These are phyloP conservation scores for Mus minutoides DNA, from an alignment of 2,797 vertebrate species.

Conservation along the genomic window DNA sequence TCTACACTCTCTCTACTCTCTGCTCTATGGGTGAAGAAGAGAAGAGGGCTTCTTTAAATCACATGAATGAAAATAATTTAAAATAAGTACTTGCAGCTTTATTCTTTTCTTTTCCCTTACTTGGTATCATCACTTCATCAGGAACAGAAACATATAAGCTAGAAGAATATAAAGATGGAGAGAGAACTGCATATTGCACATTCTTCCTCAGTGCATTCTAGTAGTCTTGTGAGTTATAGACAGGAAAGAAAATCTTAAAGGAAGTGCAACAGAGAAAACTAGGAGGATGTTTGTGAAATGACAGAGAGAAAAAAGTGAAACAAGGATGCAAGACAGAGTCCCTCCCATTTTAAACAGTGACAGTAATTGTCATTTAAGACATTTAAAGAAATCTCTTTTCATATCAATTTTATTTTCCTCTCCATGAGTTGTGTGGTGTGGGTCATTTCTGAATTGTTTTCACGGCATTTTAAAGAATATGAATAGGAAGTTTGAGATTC, in stretches of 20 bases:
- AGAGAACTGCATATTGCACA: background rate
- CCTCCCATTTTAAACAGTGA: background rate
- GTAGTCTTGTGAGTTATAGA: background rate
- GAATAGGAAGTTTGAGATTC: background rate
- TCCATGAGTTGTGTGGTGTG: background rate
- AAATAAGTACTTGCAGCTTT: background rate
- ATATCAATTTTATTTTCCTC: background rate
- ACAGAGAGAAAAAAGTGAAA: background rate
- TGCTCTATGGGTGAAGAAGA: background rate
- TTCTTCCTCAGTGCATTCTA: background rate
- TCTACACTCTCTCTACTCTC: background rate
- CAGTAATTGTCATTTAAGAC: background rate
- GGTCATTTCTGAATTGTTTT: conserved; percentile 22
- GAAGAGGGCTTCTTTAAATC: background rate
- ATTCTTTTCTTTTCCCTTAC: background rate
- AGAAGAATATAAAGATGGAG: background rate
- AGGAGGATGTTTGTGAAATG: background rate
- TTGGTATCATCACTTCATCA: background rate
- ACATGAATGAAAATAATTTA: conserved; percentile 49
- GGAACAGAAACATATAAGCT: background rate
- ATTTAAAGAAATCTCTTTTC: background rate
- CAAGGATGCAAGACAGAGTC: background rate
- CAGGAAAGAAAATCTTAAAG: background rate
- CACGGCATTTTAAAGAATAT: background rate
- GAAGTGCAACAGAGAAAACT: background rate